A percentile compares a stretch with the other conserved stretches of the same genome.
Conservation (phyloP, 37 sponge, comb jelly and placozoan genomes). For the Hexactinellida sp. region DNA sequence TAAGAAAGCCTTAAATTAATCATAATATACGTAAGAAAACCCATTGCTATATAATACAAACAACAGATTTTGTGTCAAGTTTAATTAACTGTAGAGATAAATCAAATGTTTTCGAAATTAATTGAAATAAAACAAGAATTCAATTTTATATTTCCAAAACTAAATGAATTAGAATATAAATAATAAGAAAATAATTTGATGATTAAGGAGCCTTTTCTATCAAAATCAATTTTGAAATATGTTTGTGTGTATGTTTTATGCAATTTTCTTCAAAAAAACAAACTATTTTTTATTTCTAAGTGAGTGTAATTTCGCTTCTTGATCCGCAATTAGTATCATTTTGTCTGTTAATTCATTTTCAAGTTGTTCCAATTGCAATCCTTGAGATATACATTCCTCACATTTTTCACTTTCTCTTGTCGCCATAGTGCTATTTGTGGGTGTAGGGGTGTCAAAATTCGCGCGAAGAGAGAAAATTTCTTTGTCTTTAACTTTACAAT, state of each 20-base stretch:
- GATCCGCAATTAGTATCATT: constrained; percentile 1
- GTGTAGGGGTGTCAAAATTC: background rate
- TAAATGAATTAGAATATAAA: background rate
- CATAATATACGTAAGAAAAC: too few species aligned
- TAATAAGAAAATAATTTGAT: background rate
- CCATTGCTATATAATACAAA: too few species aligned
- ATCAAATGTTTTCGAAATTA: background rate
- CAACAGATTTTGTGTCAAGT: too few species aligned
- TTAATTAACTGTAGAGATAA: too few species aligned
- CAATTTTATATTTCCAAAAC: background rate
- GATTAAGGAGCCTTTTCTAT: too few species aligned
- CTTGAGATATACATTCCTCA: background rate
- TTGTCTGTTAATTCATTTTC: constrained; percentile 6
- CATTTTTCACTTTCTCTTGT: background rate
- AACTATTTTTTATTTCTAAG: background rate
- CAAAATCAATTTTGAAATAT: too few species aligned
- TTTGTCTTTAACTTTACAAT: constrained; percentile 11
- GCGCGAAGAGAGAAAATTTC: background rate
- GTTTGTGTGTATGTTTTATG: background rate
- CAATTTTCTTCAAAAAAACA: too few species aligned
- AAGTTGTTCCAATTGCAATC: background rate
- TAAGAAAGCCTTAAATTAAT: too few species aligned
- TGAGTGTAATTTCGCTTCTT: constrained; percentile 12
- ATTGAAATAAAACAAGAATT: background rate
- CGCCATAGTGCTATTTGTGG: background rate